Conservation (phyloP, 2,888 invertebrate genomes). For the Caenorhabditis sp. region DNA sequence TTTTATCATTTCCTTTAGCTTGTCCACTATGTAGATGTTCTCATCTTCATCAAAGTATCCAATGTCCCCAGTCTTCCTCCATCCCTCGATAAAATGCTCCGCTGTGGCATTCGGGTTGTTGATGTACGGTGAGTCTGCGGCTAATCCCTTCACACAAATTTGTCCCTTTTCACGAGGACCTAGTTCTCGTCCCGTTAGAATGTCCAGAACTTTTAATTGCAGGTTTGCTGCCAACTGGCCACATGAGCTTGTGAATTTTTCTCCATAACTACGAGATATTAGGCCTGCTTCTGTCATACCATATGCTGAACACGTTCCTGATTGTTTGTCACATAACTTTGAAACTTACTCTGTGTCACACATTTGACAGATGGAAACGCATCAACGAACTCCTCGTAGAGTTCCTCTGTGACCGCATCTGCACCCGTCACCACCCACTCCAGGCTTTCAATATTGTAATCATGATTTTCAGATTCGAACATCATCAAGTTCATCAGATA, state of each 20-base stretch:
- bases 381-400: constrained; percentile 58
- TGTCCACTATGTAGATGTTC: constrained; percentile 62
- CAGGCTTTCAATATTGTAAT: constrained; percentile 38
- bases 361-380: constrained; percentile 51
- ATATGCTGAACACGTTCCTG: constrained; percentile 62
- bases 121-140: constrained; percentile 55
- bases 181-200: constrained; percentile 50
- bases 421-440: constrained; percentile 61
- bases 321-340: too few relatives aligned
- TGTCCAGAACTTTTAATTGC: constrained; percentile 58
- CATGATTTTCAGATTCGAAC: constrained; percentile 55
- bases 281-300: constrained; percentile 65
- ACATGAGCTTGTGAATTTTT: constrained; percentile 44
- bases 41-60: constrained; percentile 57
- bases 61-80: constrained; percentile 64
- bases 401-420: constrained; percentile 53
- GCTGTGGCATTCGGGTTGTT: constrained; percentile 57
- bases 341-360: constrained; percentile 50
- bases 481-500: constrained; percentile 61
- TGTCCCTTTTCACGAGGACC: constrained; percentile 59
- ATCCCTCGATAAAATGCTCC: constrained; percentile 61
- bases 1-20: constrained; percentile 64
- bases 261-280: constrained; percentile 41
- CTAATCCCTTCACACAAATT: constrained; percentile 55
- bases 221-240: constrained; percentile 57